phyloP scores from a whole-genome alignment of 2,888 invertebrate species.

The Microplitis manilae region DNA sequence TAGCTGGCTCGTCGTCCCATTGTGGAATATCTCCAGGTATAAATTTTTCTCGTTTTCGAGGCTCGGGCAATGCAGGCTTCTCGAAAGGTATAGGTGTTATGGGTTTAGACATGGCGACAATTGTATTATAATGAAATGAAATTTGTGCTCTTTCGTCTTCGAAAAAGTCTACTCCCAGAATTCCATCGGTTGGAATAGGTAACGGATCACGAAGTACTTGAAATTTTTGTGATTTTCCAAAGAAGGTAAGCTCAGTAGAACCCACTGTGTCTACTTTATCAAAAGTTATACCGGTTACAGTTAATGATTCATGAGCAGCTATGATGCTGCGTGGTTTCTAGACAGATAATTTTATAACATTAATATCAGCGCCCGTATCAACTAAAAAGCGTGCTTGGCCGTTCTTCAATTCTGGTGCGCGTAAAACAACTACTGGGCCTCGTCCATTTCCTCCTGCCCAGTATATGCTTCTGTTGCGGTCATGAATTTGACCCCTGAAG shows the following conservation, averaged over 20 bases:
- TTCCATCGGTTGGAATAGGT: neutral
- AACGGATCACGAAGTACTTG: constrained; percentile 32
- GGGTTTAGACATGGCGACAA: neutral
- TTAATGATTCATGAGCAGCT: constrained; percentile 22
- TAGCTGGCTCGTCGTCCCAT: no score
- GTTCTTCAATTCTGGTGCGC: constrained; percentile 35
- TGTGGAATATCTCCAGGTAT: no score
- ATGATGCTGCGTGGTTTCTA: constrained; percentile 27
- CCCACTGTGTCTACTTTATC: constrained; percentile 31
- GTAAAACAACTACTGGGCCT: neutral
- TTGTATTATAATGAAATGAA: constrained; percentile 15
- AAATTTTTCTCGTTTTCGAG: no score
- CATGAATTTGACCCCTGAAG: no score
- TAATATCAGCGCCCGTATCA: constrained; percentile 42
- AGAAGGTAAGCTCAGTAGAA: constrained; percentile 27
- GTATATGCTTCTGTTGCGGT: no score
- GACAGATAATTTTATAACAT: constrained; percentile 12
- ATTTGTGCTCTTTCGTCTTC: neutral
- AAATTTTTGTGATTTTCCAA: constrained; percentile 32
- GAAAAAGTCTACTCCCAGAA: neutral
- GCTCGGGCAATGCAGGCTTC: no score
- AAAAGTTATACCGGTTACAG: constrained; percentile 31
- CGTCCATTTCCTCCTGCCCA: no score
- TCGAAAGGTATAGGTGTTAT: neutral
- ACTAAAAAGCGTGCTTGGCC: constrained; percentile 22